Evolutionary conservation across 2,888 invertebrate species (phyloP).

Genomic region (Zaprionus lineosus): DNA sequence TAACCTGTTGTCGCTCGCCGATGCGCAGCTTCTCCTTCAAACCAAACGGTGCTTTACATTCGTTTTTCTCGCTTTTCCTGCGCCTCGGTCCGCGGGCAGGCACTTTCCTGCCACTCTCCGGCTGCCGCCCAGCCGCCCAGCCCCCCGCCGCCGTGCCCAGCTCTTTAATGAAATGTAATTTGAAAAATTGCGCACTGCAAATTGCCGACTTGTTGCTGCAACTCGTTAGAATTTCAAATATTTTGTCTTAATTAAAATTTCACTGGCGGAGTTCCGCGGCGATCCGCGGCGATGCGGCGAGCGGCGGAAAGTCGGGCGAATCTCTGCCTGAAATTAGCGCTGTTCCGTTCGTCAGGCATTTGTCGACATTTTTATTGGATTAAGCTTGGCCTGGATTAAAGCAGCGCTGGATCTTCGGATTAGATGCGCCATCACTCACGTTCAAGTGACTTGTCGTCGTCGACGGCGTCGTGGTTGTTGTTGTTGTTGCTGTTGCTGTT

Average conservation of each 20-base stretch:
- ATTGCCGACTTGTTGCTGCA: slow-evolving; percentile 58
- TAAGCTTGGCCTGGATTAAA: slow-evolving; percentile 70
- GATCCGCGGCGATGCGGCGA: too few relatives aligned
- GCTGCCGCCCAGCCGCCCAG: too few relatives aligned
- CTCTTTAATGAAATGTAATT: slow-evolving; percentile 70
- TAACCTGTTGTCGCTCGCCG: slow-evolving; percentile 57
- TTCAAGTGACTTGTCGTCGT: slow-evolving; percentile 16
- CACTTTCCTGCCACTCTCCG: too few relatives aligned
- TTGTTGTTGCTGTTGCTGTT: slow-evolving; percentile 7
- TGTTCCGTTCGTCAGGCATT: slow-evolving; percentile 71
- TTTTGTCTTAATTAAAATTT: slow-evolving; percentile 75
- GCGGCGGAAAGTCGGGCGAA: slow-evolving; percentile 69
- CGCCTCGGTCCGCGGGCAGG: too few relatives aligned
- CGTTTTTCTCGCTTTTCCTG: slow-evolving; percentile 22
- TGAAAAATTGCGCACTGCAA: slow-evolving; percentile 71
- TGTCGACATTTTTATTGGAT: slow-evolving; percentile 76
- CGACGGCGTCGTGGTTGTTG: slow-evolving; percentile 6
- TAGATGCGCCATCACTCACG: slow-evolving; percentile 65
- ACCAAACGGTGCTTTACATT: slow-evolving; percentile 74
- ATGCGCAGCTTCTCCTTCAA: slow-evolving; percentile 38
- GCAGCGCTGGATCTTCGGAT: slow-evolving; percentile 26
- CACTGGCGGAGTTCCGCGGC: slow-evolving; percentile 21
- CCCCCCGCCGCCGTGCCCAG: slow-evolving; percentile 9
- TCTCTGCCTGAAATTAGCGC: slow-evolving; percentile 68
- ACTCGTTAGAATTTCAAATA: slow-evolving; percentile 66